A percentile compares a stretch with the other conserved stretches of the same genome.
phyloP scores from a whole-genome alignment of 2,888 invertebrate species.

The Cantharis lateralis region DNA sequence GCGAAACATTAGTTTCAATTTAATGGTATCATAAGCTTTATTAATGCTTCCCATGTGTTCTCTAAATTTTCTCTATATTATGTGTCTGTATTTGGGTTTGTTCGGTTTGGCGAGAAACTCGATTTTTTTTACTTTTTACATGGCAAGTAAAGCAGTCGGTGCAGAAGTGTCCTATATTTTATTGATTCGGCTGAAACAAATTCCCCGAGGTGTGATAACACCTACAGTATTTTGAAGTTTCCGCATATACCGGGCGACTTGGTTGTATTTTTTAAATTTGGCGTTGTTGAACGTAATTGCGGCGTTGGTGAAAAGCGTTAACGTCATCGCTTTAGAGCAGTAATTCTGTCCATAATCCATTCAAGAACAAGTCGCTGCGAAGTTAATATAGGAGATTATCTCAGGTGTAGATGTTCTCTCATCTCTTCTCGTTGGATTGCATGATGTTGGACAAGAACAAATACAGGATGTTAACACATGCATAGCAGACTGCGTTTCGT shows the following conservation, averaged over 20 bases:
- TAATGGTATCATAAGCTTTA: background rate
- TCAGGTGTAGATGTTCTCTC: background rate
- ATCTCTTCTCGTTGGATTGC: background rate
- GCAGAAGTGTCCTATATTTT: background rate
- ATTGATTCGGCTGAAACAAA: background rate
- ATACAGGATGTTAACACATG: constrained; percentile 27
- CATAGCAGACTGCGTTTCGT: constrained; percentile 26
- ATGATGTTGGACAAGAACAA: constrained; percentile 6
- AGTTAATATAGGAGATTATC: background rate
- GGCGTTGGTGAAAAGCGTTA: background rate
- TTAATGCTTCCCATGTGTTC: background rate
- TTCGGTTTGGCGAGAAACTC: background rate
- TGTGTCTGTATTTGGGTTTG: background rate
- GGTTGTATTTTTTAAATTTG: background rate
- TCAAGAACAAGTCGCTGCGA: background rate
- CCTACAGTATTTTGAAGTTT: background rate
- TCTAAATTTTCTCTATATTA: background rate
- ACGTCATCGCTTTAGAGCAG: background rate
- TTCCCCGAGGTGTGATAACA: background rate
- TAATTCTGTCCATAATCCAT: background rate
- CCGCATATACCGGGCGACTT: background rate
- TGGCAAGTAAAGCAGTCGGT: background rate
- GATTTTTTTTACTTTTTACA: background rate
- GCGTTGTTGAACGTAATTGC: background rate
- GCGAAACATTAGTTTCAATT: background rate